A percentile compares a stretch with the other conserved stretches of the same genome.
Evolutionary conservation across 2,113 vertebrate species (phyloP).

Genomic region (Albula goreensis): DNA sequence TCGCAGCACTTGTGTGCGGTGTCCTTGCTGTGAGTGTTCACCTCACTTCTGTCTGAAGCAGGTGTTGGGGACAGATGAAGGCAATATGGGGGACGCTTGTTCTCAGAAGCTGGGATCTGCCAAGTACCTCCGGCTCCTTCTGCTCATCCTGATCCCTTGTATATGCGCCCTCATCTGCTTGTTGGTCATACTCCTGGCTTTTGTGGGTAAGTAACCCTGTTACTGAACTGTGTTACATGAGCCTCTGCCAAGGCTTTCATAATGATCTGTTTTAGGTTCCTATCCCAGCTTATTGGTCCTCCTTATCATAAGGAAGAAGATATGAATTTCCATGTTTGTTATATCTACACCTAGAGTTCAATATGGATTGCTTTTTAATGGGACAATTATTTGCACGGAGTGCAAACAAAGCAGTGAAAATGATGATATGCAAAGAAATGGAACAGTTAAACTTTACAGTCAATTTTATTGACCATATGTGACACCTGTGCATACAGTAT

Average conservation of each 20-base stretch:
- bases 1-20: background rate
- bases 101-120: constrained; percentile 72
- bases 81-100: constrained; percentile 69
- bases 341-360: background rate
- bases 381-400: background rate
- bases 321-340: background rate
- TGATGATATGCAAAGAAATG: background rate
- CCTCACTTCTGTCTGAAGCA: constrained; percentile 41
- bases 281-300: background rate
- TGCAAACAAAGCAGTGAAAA: background rate
- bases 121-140: constrained; percentile 69
- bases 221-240: background rate
- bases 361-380: background rate
- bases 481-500: background rate
- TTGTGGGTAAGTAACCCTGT: constrained; percentile 67
- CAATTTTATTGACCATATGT: background rate
- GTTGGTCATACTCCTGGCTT: constrained; percentile 73
- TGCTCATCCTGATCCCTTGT: constrained; percentile 77
- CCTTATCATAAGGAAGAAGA: background rate
- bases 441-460: background rate
- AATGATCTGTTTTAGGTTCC: background rate
- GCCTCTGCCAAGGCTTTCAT: background rate
- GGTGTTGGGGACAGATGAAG: constrained; percentile 70
- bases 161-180: constrained; percentile 76
- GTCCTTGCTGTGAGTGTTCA: background rate